phyloP scores from a whole-genome alignment of 2,113 vertebrate genomes.

The Channa argus region DNA sequence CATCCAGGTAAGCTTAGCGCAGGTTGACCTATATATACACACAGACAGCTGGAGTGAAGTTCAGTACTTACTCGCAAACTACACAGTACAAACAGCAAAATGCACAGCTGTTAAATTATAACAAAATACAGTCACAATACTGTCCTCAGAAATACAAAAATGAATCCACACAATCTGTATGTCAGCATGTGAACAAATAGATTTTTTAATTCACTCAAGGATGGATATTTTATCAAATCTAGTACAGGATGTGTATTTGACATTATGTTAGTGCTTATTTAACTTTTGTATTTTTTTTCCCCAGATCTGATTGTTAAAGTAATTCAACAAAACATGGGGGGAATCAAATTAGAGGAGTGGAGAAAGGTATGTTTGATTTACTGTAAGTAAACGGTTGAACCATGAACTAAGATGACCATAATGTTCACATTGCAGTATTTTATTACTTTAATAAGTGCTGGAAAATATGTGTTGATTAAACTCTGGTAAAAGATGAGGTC shows the following conservation, averaged over 20 bases:
- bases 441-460: no score
- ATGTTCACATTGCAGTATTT: no score
- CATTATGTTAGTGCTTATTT: no score
- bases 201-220: not conserved
- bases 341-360: constrained; percentile 80
- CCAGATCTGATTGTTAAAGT: constrained; percentile 79
- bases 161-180: constrained; percentile 34
- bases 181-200: constrained; percentile 44
- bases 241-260: not conserved
- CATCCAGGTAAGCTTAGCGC: constrained; percentile 69
- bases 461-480: no score
- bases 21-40: constrained; percentile 66
- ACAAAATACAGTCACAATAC: constrained; percentile 24
- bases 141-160: constrained; percentile 40
- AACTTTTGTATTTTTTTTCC: constrained; percentile 13
- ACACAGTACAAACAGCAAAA: constrained; percentile 18
- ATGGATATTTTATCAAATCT: constrained; percentile 21
- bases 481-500: not conserved
- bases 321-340: constrained; percentile 82
- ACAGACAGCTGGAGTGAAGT: constrained; percentile 56
- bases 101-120: constrained; percentile 26
- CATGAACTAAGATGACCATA: no score
- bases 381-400: no score
- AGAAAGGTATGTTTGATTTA: constrained; percentile 74
- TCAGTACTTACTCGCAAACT: constrained; percentile 13